These are phyloP conservation scores for Pogonomyrmex californicus DNA, from an alignment of 1,140 invertebrate genomes.

Conservation along the genomic window DNA sequence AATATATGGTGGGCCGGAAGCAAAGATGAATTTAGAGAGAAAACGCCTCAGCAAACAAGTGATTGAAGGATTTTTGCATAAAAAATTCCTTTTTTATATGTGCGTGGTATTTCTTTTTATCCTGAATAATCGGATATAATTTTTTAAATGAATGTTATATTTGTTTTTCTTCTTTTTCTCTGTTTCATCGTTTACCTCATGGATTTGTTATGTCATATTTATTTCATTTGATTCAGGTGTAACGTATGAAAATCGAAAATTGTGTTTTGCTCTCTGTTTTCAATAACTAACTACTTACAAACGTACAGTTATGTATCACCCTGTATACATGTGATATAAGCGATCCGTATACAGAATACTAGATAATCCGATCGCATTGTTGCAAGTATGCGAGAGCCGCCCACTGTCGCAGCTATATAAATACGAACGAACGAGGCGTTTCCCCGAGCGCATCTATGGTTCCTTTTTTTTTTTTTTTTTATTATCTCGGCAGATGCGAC, in stretches of 20 bases:
- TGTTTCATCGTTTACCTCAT: neutral
- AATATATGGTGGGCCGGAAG: constrained; percentile 28
- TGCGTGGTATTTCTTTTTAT: neutral
- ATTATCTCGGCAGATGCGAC: constrained; percentile 53
- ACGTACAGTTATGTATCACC: constrained; percentile 42
- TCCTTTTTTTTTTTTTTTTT: constrained; percentile 25
- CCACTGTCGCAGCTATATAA: constrained; percentile 42
- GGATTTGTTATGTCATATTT: neutral
- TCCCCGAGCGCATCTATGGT: constrained; percentile 42
- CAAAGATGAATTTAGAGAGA: neutral
- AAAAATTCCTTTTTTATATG: neutral
- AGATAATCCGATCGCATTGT: constrained; percentile 63
- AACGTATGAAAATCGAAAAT: neutral
- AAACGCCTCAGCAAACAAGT: neutral
- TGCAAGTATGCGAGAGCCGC: constrained; percentile 51
- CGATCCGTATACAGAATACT: constrained; percentile 42
- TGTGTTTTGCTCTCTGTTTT: neutral
- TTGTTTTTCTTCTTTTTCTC: neutral
- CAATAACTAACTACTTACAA: neutral
- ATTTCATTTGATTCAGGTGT: neutral
- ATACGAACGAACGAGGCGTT: constrained; percentile 56
- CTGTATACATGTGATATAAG: constrained; percentile 48
- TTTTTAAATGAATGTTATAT: neutral
- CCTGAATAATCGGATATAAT: neutral
- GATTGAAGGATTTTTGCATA: neutral